Base-by-base conservation (phyloP, 2,113 vertebrate genomes). In the Sylvietta virens region DNA sequence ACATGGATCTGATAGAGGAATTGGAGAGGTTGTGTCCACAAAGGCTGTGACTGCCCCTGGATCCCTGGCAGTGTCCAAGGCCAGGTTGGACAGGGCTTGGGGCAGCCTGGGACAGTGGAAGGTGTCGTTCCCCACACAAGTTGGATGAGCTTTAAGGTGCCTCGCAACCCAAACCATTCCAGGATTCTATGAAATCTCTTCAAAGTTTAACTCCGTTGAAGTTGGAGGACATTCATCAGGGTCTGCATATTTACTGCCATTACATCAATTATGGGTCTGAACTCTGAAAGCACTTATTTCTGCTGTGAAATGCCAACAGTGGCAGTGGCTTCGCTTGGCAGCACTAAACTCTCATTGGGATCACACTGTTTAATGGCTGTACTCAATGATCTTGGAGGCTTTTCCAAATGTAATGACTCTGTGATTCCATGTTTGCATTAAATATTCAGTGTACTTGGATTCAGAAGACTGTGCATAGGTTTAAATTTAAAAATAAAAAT, bases 141-240 rank as follows among this genome's bases (percentile, higher is more conserved):
- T 0, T 47, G n/a, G 14, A 13, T 61, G 40, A 31, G 4, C 5
- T 51, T 60, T 51, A 39, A n/a, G 45, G 7, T n/a, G 53, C 31
- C 24, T 69, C 19, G 14, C 22, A 54, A 11, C 8, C 15, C n/a
- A 69, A 53, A n/a, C 13, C 24, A 23, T 22, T 19, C 5, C 18
- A 53, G 17, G 26, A 20, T 48, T 42, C 26, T 31, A 0, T 48
- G 54, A 61, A 54, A 48, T 31, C 17, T 53, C 26, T 18, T 1
- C 1, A 20, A 81, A 77, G 16, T 30, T 23, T 15, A 40, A 19
- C 28, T 40, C 28, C 33, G 7, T 3, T 15, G 19, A 40, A 70
- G 51, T 1, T 33, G n/a, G 53, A 74, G 37, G 20, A 42, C 5
- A 0, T 1, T 15, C 11, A 9, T 10, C 1, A 0, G 33, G 20